Evolutionary conservation across 1,140 invertebrate genomes (phyloP), one percentile per base, ranked within the genome.

Genomic region (Orchesella cincta): DNA sequence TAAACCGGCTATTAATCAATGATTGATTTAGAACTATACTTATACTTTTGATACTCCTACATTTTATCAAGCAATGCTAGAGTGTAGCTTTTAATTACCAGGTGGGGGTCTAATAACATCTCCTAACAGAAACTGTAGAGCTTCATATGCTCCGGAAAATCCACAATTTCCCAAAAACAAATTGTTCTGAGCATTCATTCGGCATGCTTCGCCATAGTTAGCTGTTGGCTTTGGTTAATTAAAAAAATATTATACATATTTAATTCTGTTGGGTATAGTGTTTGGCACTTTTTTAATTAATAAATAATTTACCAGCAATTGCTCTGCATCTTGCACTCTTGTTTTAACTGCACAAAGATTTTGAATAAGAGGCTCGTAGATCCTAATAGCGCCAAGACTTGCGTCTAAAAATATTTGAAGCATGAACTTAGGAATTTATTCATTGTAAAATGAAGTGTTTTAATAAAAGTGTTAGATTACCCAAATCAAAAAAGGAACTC

Each of bases 81-180:
- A n/a, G n/a, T 46, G 20, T 46, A 46, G 20, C 8, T 8, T 26
- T 64, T 12, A 64, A 33, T 74, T 78, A 81, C 80, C 18, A 71
- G 35, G 26, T 3, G 78, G 76, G 31, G 64, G 18, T 0, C 73
- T 20, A 34, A 77, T 71, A 33, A 51, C 23, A 23, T 75, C 64
- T 3, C 75, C 79, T 0, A 79, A 20, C 3, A 82, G 62, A 46
- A 82, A 80, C 28, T 74, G 75, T 1, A 82, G 28, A 0, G 78
- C 54, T 33, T 82, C 81, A 39, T 51, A 57, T n/a, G 79, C 79
- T 31, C 79, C 81, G 54, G 81, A 82, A 62, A 80, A 79, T 29
- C 81, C 81, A 62, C 81, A 82, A 52, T 78, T 79, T 34, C 73
- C 79, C 46, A 82, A 46, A 29, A 80, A 82, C 18, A 76, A 76